Evolutionary conservation across 1,140 invertebrate genomes (phyloP).

Genomic region (Colletes latitarsis): DNA sequence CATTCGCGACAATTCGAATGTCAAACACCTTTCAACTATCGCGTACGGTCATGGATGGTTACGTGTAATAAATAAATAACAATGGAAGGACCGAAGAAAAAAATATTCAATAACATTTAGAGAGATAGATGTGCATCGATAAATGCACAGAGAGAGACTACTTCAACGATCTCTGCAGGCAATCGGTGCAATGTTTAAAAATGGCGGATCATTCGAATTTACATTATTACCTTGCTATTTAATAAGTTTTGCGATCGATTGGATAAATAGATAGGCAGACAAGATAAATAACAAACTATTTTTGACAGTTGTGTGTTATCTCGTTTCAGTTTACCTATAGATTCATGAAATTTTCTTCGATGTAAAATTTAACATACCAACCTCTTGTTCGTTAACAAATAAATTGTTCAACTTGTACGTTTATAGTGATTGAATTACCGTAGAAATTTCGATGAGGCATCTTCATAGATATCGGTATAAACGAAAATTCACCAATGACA

Average conservation of each 20-base stretch:
- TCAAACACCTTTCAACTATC: neutral
- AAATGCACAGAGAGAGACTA: neutral
- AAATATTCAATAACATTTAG: neutral
- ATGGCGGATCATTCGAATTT: neutral
- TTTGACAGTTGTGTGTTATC: neutral
- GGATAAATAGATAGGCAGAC: neutral
- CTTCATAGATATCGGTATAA: constrained; percentile 6
- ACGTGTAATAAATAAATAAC: neutral
- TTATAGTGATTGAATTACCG: neutral
- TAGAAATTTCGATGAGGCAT: neutral
- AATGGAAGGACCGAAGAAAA: neutral
- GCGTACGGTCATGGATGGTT: too few relatives aligned
- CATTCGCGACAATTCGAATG: neutral
- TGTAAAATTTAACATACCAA: neutral
- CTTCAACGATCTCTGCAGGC: neutral
- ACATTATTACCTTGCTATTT: neutral
- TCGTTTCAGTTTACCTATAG: neutral
- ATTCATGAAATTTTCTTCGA: too few relatives aligned
- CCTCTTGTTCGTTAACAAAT: neutral
- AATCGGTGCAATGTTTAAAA: neutral
- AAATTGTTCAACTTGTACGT: too few relatives aligned
- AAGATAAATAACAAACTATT: too few relatives aligned
- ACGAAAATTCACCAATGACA: constrained; percentile 39
- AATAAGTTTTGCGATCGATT: neutral
- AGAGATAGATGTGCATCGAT: neutral